A percentile compares a stretch with the other conserved stretches of the same genome.
Conservation (phyloP, 2,113 vertebrate genomes). For the Leptocoma aspasia region DNA sequence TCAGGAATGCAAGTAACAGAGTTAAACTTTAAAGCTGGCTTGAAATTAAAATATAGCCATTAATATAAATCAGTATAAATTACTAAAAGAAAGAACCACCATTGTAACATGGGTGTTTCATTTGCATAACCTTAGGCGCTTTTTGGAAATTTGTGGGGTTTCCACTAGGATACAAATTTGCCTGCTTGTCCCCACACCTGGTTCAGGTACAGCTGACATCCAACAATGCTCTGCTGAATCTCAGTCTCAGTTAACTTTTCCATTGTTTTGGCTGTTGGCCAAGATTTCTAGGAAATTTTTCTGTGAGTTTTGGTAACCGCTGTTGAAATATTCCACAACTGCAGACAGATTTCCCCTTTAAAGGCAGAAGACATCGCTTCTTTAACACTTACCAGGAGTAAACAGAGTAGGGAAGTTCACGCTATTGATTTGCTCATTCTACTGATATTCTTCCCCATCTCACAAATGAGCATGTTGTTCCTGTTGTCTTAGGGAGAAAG, state of each 20-base stretch:
- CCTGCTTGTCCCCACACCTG: background rate
- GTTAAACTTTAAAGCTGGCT: background rate
- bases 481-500: slow-evolving; percentile 59
- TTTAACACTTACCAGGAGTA: slow-evolving; percentile 51
- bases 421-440: slow-evolving; percentile 58
- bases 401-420: slow-evolving; percentile 60
- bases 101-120: background rate
- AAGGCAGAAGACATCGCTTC: slow-evolving; percentile 62
- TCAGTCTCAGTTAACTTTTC: background rate
- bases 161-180: background rate
- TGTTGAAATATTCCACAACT: background rate
- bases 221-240: background rate
- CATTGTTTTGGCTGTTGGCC: background rate
- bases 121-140: background rate
- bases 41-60: background rate
- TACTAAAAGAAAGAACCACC: background rate
- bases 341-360: slow-evolving; percentile 46
- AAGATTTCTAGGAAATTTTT: background rate
- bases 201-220: background rate
- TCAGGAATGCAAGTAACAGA: background rate
- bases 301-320: background rate
- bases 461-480: slow-evolving; percentile 58
- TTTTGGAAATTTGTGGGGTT: background rate
- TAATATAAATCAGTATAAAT: background rate
- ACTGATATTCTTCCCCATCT: slow-evolving; percentile 58